Evolutionary conservation across 2,797 vertebrate genomes (phyloP), one percentile per base, ranked within the genome.

Genomic region (Adrianichthys oophorus): DNA sequence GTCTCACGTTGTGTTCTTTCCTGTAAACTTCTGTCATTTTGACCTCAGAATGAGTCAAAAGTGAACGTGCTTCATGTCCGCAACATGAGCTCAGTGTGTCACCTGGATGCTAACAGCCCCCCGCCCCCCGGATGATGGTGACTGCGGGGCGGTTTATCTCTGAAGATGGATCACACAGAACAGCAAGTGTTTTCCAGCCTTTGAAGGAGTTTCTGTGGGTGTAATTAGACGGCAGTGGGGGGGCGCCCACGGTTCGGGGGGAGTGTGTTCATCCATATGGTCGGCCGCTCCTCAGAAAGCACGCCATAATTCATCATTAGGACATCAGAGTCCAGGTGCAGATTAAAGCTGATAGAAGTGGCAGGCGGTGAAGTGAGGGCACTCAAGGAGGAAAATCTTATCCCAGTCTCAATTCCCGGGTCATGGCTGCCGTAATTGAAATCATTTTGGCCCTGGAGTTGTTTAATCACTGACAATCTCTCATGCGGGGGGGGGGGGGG

Each of bases 241-340:
- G 85, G 84, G 82, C 90, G 90, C 89, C 94, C 93, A 94, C 93
- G 94, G 92, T 92, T 91, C 89, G 86, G 86, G 89, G 88, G 92
- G 92, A 12, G 43, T 4, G 92, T 87, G 91, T 91, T 93, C 91
- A 90, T 90, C 89, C 91, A 91, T 92, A 92, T 90, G 90, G 90
- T 90, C 90, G 74, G 74, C 92, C 58, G 79, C 58, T 78, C 85
- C 92, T 91, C 93, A 87, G 90, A 92, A 88, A 92, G 92, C 91
- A 89, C 94, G 92, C 92, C 93, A 93, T 96, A 96, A 96, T 95
- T 97, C 94, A 96, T 96, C 93, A 93, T 98, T 97, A 96, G 95
- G 92, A 93, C 93, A 93, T 97, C 95, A 96, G 94, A 95, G 94
- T 97, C 94, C 94, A 95, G 95, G 94, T 95, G 92, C 90, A 96